Conservation (phyloP, 2,888 invertebrate genomes). For the Torymus texanus region DNA sequence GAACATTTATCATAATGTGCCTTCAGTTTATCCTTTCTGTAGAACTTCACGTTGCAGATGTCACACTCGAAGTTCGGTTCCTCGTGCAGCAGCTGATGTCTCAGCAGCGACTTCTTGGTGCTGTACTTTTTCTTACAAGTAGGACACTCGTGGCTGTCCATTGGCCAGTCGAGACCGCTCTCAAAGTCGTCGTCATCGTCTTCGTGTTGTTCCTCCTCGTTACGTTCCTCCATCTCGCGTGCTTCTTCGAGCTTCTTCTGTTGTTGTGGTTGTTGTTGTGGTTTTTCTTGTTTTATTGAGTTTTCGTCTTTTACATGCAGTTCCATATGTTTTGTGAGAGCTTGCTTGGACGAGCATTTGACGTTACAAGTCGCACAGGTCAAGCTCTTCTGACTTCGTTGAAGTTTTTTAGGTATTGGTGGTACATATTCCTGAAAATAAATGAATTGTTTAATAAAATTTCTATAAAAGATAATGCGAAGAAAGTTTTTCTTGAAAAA, state of each 20-base stretch:
- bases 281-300: conserved; percentile 54
- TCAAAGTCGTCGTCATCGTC: conserved; percentile 70
- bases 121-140: conserved; percentile 73
- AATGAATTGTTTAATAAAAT: conserved; percentile 3
- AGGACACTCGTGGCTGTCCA: conserved; percentile 71
- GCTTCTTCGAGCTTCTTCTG: no score
- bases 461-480: no score
- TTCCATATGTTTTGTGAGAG: conserved; percentile 70
- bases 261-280: no score
- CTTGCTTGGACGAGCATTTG: conserved; percentile 69
- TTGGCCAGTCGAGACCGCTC: conserved; percentile 71
- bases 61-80: conserved; percentile 74
- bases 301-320: conserved; percentile 68
- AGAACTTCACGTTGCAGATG: conserved; percentile 73
- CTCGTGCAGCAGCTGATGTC: conserved; percentile 72
- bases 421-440: conserved; percentile 9
- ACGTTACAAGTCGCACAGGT: conserved; percentile 69
- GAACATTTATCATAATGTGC: conserved; percentile 74
- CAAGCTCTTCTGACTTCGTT: conserved; percentile 61
- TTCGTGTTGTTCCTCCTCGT: conserved; percentile 58
- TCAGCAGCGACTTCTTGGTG: conserved; percentile 71
- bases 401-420: conserved; percentile 56
- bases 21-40: conserved; percentile 72
- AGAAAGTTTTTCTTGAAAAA: no score
- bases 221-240: conserved; percentile 46